Evolutionary conservation across 2,797 vertebrate genomes (phyloP).

Genomic region (Molossus alvarezi): DNA sequence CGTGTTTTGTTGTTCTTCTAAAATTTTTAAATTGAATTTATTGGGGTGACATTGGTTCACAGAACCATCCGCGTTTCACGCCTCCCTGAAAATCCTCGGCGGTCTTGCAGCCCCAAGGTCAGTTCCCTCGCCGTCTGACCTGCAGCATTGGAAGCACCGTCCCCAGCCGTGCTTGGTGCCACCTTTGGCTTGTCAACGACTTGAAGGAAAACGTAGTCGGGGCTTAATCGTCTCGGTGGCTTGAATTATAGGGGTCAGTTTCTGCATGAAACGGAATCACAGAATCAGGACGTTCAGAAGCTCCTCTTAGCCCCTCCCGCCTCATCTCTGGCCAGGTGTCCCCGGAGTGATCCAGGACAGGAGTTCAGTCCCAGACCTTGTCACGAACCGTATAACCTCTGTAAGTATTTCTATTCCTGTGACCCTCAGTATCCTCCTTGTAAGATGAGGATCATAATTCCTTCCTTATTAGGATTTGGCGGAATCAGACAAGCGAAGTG

Average conservation of each 20-base stretch:
- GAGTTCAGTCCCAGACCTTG: not conserved
- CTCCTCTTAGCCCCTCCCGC: not conserved
- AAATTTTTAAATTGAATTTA: too few species aligned
- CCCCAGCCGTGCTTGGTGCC: not conserved
- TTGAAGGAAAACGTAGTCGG: constrained; percentile 27
- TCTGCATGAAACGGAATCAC: not conserved
- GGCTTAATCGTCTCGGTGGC: not conserved
- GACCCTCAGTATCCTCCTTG: not conserved
- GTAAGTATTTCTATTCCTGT: not conserved
- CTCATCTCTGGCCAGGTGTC: not conserved
- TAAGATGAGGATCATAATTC: not conserved
- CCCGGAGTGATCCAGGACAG: not conserved
- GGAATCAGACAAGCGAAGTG: not conserved
- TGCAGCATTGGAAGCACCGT: not conserved
- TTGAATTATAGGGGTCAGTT: not conserved
- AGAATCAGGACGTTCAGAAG: not conserved
- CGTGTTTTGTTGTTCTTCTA: too few species aligned
- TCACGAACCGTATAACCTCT: not conserved
- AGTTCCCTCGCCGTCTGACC: not conserved
- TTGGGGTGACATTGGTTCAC: too few species aligned
- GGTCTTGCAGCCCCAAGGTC: not conserved
- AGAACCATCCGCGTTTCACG: too few species aligned
- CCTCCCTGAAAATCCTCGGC: not conserved
- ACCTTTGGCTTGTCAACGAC: not conserved
- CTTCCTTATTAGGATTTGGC: constrained; percentile 6